Base-by-base conservation (phyloP, 2,888 invertebrate genomes). In the Andrena marginata region DNA sequence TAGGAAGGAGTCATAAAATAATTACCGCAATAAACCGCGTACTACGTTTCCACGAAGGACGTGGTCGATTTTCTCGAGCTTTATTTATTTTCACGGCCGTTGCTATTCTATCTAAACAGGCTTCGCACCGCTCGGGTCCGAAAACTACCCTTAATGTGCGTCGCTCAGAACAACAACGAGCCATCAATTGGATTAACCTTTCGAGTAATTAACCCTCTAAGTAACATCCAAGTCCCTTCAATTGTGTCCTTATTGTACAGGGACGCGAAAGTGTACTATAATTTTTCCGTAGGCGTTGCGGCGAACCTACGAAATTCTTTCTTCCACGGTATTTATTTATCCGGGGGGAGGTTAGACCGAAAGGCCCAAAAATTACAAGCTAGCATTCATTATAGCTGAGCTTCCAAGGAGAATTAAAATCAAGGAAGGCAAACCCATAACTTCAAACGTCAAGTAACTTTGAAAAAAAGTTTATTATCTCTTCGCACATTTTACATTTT, bases 21-120 rank as follows among this genome's bases (percentile, higher is more conserved):
- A 89, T 89, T 79, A 89, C 86, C 77, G 86, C 81, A 87, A 89
- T 89, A 89, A 89, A 89, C 84, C 75, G 49, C 73, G 74, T 65
- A 72, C 31, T 60, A 35, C 33, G 74, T 64, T 87, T 82, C 77
- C 72, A 64, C 70, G 87, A 86, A 87, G 86, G 84, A 62, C 75
- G 87, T 84, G 81, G 73, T 48, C 76, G 48, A 76, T 76, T 73
- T 69, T 49, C 48, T 56, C 1, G 23, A 23, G 35, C 51, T 51
- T 70, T 33, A 33, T 48, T 60, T 60, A 68, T 59, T 23, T 68
- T 64, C 67, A 71, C 0, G 62, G 33, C 13, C 62, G 60, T 59
- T 4, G 56, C 13, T 8, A 31, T 59, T 29, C 13, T 6, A n/a
- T 29, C 2, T 70, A 48, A 70, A 74, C 54, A 7, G 35, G 29